Percentiles rank a stretch among this genome's conserved stretches.
Conservation (phyloP, 2,797 vertebrate species). For the Stomatorhinus walkeri region DNA sequence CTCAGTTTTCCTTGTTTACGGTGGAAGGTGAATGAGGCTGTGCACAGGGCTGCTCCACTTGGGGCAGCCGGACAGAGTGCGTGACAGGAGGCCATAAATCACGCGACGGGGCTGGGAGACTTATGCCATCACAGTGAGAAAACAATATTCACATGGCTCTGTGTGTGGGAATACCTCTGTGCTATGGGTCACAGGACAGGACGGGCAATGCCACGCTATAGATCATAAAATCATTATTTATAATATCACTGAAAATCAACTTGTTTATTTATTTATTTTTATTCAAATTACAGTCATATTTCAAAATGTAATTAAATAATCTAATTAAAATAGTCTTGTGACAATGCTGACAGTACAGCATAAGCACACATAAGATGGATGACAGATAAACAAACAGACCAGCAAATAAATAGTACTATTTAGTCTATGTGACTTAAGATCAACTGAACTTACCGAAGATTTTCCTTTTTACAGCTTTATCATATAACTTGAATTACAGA, state of each 20-base stretch:
- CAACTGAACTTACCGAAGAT: neutral
- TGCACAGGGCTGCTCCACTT: neutral
- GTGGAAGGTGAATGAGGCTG: neutral
- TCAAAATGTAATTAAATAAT: neutral
- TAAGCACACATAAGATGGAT: neutral
- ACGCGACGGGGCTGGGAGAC: neutral
- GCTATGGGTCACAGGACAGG: neutral
- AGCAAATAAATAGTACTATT: neutral
- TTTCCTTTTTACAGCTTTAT: neutral
- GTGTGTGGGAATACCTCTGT: neutral
- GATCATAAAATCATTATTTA: neutral
- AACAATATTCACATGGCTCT: neutral
- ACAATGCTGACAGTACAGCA: neutral
- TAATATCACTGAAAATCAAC: neutral
- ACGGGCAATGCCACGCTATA: neutral
- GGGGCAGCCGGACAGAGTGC: neutral
- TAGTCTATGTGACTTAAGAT: neutral
- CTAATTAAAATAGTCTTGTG: neutral
- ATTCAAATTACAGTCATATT: neutral
- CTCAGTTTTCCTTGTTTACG: neutral
- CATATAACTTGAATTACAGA: neutral
- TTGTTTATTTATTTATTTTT: neutral
- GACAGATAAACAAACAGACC: neutral
- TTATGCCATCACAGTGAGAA: neutral
- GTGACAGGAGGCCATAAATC: slow-evolving; percentile 4